These are phyloP conservation scores for Leptosomus discolor DNA, from an alignment of 2,113 vertebrate genomes.

Conservation along the genomic window DNA sequence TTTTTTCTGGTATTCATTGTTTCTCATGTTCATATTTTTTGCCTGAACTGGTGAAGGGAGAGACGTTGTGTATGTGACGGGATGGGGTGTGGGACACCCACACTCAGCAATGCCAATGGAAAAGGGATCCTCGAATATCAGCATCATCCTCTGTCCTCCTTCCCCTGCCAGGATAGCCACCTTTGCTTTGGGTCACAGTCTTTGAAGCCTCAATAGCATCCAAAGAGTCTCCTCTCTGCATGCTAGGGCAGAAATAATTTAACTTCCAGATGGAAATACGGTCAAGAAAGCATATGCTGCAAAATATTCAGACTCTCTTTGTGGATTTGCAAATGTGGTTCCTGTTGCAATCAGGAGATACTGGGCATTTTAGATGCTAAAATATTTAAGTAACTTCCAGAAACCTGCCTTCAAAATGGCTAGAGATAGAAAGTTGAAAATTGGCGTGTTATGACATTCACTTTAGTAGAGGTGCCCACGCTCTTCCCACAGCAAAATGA, in stretches of 20 bases:
- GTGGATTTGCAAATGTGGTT: not conserved
- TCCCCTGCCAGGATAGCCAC: not conserved
- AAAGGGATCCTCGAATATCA: not conserved
- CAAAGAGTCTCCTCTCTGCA: not conserved
- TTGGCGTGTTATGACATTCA: constrained; percentile 22
- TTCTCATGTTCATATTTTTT: not conserved
- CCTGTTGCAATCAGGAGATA: not conserved
- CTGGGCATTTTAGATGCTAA: constrained; percentile 13
- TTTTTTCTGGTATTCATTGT: not conserved
- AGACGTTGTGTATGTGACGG: not conserved
- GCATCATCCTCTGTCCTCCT: not conserved
- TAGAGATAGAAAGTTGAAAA: constrained; percentile 50
- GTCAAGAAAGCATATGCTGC: not conserved
- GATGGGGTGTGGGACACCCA: not conserved
- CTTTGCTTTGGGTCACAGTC: not conserved
- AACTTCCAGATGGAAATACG: not conserved
- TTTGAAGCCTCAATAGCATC: not conserved
- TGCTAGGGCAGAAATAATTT: not conserved
- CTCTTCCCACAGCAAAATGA: constrained; percentile 61
- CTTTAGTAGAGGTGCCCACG: constrained; percentile 43
- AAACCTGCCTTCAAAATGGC: constrained; percentile 24
- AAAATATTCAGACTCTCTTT: not conserved
- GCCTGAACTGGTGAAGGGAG: not conserved
- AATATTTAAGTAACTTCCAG: constrained; percentile 36
- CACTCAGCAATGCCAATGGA: not conserved